phyloP scores from a whole-genome alignment of 2,888 invertebrate species.

The Drosophila dives region DNA sequence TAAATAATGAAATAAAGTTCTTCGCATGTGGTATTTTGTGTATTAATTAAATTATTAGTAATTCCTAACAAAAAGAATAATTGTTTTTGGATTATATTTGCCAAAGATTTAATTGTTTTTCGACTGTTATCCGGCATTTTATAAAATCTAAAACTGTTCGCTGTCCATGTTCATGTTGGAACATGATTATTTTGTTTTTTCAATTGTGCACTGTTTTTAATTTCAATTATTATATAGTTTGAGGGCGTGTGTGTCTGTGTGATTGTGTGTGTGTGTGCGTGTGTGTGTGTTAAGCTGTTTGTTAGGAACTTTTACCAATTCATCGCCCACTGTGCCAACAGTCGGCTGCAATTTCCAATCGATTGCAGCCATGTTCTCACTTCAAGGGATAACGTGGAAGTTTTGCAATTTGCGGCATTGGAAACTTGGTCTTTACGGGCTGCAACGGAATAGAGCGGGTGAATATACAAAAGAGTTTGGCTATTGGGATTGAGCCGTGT shows the following conservation, averaged over 20 bases:
- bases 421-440: conserved; percentile 68
- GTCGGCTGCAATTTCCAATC: conserved; percentile 76
- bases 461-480: not conserved
- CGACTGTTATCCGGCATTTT: not conserved
- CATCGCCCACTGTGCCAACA: conserved; percentile 39
- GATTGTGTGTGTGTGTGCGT: not conserved
- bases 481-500: not conserved
- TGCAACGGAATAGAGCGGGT: not conserved
- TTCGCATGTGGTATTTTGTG: not conserved
- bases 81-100: not conserved
- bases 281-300: conserved; percentile 6
- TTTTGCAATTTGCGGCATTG: conserved; percentile 80
- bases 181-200: too few species aligned
- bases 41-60: not conserved
- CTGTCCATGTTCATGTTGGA: not conserved
- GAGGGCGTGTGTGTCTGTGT: not conserved
- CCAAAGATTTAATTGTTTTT: not conserved
- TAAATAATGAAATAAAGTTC: too few species aligned
- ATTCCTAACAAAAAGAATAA: not conserved
- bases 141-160: not conserved
- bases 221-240: conserved; percentile 15
- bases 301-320: conserved; percentile 26
- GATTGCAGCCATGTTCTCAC: conserved; percentile 79
- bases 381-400: conserved; percentile 77
- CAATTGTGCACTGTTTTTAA: conserved; percentile 12